Percentiles rank a stretch among this genome's conserved stretches.
These are phyloP conservation scores for Halcyon senegalensis DNA, from an alignment of 2,113 vertebrate species.

Conservation along the genomic window DNA sequence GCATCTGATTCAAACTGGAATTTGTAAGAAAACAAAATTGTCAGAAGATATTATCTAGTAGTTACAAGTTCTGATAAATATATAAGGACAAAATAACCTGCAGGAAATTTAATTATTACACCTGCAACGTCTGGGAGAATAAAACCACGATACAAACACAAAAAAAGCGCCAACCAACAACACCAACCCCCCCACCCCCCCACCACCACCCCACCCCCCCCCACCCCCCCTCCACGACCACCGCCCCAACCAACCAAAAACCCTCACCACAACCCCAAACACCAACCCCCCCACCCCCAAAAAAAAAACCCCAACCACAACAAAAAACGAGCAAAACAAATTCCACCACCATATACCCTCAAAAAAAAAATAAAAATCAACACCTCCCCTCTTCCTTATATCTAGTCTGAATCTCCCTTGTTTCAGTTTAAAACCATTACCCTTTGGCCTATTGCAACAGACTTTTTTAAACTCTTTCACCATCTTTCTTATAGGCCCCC, in stretches of 20 bases:
- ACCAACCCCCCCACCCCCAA: no score
- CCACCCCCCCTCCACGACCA: background rate
- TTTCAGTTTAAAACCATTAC: no score
- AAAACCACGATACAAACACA: background rate
- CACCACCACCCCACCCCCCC: no score
- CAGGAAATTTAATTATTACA: background rate
- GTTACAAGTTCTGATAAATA: background rate
- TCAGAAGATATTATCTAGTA: background rate
- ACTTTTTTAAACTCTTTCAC: no score
- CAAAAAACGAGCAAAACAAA: no score
- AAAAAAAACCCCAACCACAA: background rate
- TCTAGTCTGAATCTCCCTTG: no score
- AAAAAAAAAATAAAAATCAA: no score
- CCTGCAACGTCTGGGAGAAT: background rate
- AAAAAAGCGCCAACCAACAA: background rate
- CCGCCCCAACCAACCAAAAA: no score
- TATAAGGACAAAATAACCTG: background rate
- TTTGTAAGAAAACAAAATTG: background rate
- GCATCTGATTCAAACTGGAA: background rate
- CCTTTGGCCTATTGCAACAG: no score
- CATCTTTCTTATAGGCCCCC: no score
- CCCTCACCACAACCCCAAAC: no score
- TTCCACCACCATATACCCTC: no score
- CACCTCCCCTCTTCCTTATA: background rate
- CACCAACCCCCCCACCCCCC: background rate